Evolutionary conservation across 2,888 invertebrate genomes (phyloP), one percentile per base, ranked within the genome.

Genomic region (Crepidodera aurea): DNA sequence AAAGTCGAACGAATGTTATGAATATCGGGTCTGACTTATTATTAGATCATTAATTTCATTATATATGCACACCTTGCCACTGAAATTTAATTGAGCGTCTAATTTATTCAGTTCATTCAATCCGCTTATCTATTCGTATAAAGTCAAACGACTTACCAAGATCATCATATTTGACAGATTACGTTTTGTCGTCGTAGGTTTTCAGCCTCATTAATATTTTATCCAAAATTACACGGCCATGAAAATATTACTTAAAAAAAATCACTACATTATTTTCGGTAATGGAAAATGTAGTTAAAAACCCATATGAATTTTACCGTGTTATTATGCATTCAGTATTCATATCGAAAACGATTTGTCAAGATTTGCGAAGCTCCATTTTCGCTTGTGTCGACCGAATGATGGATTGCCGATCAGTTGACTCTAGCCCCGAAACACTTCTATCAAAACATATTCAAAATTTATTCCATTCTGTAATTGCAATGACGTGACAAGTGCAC

Each of bases 261-360:
- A 66, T 60, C 63, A 66, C 63, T 64, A 57, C 57, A 59, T 48
- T 44, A 39, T 59, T 46, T 55, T 46, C 57, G 32, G 42, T 60
- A 56, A 59, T 62, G 62, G 56, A 53, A 62, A 60, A 54, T 50
- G 60, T 29, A 58, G 55, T 60, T 64, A 64, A 13, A 37, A 40
- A 40, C 44, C 59, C 44, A 34, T 54, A 22, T 51, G 55, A 62
- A 65, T 63, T 68, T 63, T 46, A 25, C 62, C 58, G 65, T 68
- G 66, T 54, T 65, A 71, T 75, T 76, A 77, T 71, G 73, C 75
- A 78, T 78, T 79, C 79, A 71, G 76, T 73, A 79, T 78, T 79
- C 77, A 78, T 80, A 79, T 76, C 76, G 74, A 77, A 76, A 79
- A 75, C 79, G 79, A 81, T 81, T 81, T 80, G 81, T 81, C 79